These are phyloP conservation scores for Dioctria rufipes DNA, from an alignment of 2,888 invertebrate genomes.

Conservation along the genomic window DNA sequence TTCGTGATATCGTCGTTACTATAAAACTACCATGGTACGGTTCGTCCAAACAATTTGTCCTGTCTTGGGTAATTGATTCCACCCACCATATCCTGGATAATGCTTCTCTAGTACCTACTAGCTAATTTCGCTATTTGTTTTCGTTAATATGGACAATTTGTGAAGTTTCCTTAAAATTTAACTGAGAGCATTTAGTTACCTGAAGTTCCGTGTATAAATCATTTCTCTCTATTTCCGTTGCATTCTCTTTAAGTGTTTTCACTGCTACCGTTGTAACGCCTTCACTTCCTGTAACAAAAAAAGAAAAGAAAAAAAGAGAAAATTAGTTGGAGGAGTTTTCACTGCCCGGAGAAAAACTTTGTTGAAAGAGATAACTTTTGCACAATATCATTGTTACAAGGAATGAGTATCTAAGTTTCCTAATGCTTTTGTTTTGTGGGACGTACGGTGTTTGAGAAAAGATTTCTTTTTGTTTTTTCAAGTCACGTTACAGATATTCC, in stretches of 20 bases:
- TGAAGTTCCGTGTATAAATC: slow-evolving; percentile 90
- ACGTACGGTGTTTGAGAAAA: background rate
- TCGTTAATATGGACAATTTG: slow-evolving; percentile 26
- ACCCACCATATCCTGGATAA: background rate
- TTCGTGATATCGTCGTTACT: background rate
- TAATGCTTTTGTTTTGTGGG: slow-evolving; percentile 13
- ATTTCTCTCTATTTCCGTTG: slow-evolving; percentile 87
- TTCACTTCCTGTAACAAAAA: slow-evolving; percentile 70
- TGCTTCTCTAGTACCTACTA: background rate
- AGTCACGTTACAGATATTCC: background rate
- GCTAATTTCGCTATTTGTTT: slow-evolving; percentile 34
- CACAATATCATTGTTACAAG: slow-evolving; percentile 30
- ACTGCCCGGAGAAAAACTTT: background rate
- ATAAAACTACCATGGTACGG: background rate
- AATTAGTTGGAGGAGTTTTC: slow-evolving; percentile 4
- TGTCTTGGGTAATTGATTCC: background rate
- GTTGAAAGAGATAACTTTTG: slow-evolving; percentile 24
- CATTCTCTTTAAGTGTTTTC: slow-evolving; percentile 94
- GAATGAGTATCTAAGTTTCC: slow-evolving; percentile 10
- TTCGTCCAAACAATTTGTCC: slow-evolving; percentile 5
- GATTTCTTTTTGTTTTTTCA: background rate
- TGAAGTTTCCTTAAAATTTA: slow-evolving; percentile 15
- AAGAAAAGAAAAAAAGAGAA: background rate
- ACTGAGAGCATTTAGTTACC: slow-evolving; percentile 61
- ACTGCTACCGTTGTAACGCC: slow-evolving; percentile 90